Base-by-base conservation (phyloP, 2,113 vertebrate genomes). In the Alouatta palliata region DNA sequence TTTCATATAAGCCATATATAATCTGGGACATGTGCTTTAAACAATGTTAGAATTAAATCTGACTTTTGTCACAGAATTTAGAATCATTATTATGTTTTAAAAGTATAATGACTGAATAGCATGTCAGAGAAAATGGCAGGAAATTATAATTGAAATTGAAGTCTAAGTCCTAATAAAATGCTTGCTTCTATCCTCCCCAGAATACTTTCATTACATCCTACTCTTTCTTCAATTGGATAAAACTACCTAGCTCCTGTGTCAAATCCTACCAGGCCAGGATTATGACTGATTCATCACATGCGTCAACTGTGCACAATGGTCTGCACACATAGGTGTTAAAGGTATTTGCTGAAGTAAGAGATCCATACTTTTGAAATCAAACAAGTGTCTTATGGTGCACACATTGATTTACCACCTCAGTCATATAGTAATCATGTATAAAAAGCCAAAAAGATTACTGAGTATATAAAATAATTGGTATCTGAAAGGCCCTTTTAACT, bases 1-100 rank as follows among this genome's bases (percentile, higher is more conserved):
- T 98, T 98, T 97, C 95, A 97, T 97, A 95, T 91, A 96, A 98
- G 95, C 80, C 97, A 96, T 87, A 88, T 97, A 90, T 98, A 97
- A 98, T 98, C 97, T 97, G 92, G 71, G 88, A 95, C 84, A 98
- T 98, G 93, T 97, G 88, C 47, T 98, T 98, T 92, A 96, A 91
- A 93, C 32, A 77, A 96, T 91, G 92, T 88, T 98, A 88, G 90
- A 96, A 76, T 96, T 92, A 97, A 97, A 97, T 96, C 76, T 96
- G 91, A 96, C 97, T 98, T 98, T 83, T 98, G 94, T 96, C 95
- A 64, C 92, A 73, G 84, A 97, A 64, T 96, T 93, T 81, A 96
- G 91, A 94, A 97, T 91, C 87, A 97, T 66, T 97, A 98, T 96
- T 21, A 94, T 89, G 97, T 94, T 97, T 95, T 95, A 80, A 95